A percentile compares a stretch with the other conserved stretches of the same genome.
Conservation (phyloP, 2,113 vertebrate genomes). For the Stictonetta naevosa region DNA sequence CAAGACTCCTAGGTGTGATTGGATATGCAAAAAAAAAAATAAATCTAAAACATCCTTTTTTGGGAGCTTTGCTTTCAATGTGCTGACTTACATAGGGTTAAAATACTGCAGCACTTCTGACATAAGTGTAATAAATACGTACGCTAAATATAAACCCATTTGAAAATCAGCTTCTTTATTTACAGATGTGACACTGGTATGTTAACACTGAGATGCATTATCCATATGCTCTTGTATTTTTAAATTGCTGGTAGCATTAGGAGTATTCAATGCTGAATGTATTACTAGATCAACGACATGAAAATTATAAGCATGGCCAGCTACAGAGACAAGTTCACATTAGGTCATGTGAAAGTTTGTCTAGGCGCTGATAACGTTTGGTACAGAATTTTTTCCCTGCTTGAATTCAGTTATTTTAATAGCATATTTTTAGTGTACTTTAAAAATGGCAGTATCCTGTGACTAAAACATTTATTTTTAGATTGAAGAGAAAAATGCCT, state of each 20-base stretch:
- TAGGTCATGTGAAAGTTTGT: slow-evolving; percentile 42
- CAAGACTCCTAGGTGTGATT: not conserved
- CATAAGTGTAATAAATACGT: not conserved
- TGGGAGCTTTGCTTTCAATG: not conserved
- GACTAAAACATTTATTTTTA: not conserved
- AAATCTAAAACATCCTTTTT: not conserved
- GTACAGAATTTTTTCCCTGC: not conserved
- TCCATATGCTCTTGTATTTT: not conserved
- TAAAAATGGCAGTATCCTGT: not conserved
- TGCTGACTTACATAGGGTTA: not conserved
- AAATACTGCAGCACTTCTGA: not conserved
- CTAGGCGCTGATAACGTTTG: not conserved
- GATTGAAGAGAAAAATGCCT: not conserved
- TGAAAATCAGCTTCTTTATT: not conserved
- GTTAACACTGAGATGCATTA: slow-evolving; percentile 14
- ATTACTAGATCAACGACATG: not conserved
- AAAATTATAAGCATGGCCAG: not conserved
- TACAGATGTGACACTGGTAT: not conserved
- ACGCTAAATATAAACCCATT: not conserved
- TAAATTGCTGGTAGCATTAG: not conserved
- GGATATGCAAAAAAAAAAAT: not conserved
- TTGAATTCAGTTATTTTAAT: slow-evolving; percentile 1
- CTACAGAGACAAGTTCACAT: slow-evolving; percentile 3
- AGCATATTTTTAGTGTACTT: not conserved
- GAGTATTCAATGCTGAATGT: not conserved